These are phyloP conservation scores for Monochamus alternatus DNA, from an alignment of 2,888 invertebrate genomes.

Conservation along the genomic window DNA sequence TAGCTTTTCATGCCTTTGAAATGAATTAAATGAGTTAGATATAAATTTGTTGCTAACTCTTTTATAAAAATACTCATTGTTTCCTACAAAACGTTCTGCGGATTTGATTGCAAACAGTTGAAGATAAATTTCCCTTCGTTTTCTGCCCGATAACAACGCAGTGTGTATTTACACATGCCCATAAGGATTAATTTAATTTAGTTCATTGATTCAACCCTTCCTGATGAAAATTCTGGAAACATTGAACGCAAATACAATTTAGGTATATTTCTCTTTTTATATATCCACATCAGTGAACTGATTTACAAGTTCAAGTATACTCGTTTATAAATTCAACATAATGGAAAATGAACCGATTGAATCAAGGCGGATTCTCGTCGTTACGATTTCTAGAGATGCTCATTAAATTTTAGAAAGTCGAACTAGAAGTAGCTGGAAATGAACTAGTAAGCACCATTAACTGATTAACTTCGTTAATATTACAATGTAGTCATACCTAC, in stretches of 20 bases:
- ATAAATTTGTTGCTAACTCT: too few relatives aligned
- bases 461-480: not conserved
- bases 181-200: slow-evolving; percentile 8
- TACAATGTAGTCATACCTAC: not conserved
- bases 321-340: not conserved
- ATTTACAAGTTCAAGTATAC: not conserved
- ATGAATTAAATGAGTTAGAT: too few relatives aligned
- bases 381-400: not conserved
- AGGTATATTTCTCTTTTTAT: not conserved
- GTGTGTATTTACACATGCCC: not conserved
- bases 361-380: not conserved
- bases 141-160: not conserved
- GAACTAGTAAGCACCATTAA: not conserved
- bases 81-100: not conserved
- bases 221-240: not conserved
- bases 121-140: slow-evolving; percentile 4
- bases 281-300: not conserved
- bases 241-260: not conserved
- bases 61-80: not conserved
- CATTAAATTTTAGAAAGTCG: too few relatives aligned
- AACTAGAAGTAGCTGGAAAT: not conserved
- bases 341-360: not conserved
- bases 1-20: too few relatives aligned
- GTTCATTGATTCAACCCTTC: slow-evolving; percentile 10
- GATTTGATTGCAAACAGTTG: slow-evolving; percentile 2